These are phyloP conservation scores for Cichlasoma orientale DNA, from an alignment of 2,797 vertebrate genomes.

Conservation along the genomic window DNA sequence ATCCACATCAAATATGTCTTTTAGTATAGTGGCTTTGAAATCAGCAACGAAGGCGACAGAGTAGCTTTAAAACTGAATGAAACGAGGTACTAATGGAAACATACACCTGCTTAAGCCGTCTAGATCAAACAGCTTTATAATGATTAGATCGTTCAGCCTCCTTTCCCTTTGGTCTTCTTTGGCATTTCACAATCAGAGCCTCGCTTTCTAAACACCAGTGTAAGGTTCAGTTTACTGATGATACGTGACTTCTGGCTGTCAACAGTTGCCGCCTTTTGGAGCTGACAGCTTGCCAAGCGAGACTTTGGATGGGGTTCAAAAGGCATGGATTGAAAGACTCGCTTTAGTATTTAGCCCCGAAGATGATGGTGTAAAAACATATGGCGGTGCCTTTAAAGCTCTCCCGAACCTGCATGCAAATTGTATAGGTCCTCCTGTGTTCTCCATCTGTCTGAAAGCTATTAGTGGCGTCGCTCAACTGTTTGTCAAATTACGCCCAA, in stretches of 20 bases:
- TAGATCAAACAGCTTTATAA: background rate
- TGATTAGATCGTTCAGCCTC: slow-evolving; percentile 6
- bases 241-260: slow-evolving; percentile 27
- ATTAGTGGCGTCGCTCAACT: slow-evolving; percentile 31
- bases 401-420: slow-evolving; percentile 29
- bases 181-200: slow-evolving; percentile 28
- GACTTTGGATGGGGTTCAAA: slow-evolving; percentile 36
- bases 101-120: slow-evolving; percentile 18
- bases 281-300: slow-evolving; percentile 41
- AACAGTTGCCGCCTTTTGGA: slow-evolving; percentile 30
- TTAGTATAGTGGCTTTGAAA: background rate
- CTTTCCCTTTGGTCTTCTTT: slow-evolving; percentile 29
- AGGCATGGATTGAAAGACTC: slow-evolving; percentile 25
- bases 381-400: background rate
- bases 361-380: slow-evolving; percentile 14
- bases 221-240: slow-evolving; percentile 10
- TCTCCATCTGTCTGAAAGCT: slow-evolving; percentile 37
- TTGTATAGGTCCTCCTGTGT: background rate
- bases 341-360: slow-evolving; percentile 29
- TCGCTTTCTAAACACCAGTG: slow-evolving; percentile 3
- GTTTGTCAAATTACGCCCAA: slow-evolving; percentile 36
- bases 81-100: background rate
- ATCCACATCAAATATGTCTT: slow-evolving; percentile 13
- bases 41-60: background rate
- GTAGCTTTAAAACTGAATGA: background rate